Conservation (phyloP, 2,888 invertebrate genomes). For the Panopea generosa region DNA sequence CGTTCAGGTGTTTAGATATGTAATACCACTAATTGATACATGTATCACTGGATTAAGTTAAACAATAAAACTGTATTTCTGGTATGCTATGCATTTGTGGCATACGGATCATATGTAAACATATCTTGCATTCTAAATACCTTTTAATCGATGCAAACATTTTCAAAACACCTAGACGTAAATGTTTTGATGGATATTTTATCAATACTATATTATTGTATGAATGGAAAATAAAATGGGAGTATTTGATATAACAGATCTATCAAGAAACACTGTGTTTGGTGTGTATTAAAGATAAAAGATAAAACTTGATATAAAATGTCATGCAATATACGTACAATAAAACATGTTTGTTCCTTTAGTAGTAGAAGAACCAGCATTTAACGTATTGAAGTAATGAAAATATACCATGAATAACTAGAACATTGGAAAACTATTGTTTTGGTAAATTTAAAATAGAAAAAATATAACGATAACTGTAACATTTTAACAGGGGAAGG, state of each 20-base stretch:
- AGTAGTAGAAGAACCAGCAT: constrained; percentile 1
- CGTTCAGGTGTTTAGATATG: constrained; percentile 1
- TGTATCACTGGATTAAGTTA: constrained; percentile 1
- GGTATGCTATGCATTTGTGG: constrained; percentile 3
- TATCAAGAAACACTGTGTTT: neutral
- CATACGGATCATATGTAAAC: constrained; percentile 1
- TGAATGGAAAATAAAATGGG: constrained; percentile 3
- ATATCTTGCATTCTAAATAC: constrained; percentile 3
- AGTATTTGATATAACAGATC: constrained; percentile 3
- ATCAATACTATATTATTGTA: constrained; percentile 1
- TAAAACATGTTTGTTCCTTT: constrained; percentile 2
- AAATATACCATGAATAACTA: constrained; percentile 2
- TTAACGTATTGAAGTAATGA: constrained; percentile 3
- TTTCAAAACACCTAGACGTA: constrained; percentile 1
- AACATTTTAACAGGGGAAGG: neutral
- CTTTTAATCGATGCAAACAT: constrained; percentile 2
- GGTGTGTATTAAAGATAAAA: constrained; percentile 2
- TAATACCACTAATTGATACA: neutral
- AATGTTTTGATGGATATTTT: constrained; percentile 3
- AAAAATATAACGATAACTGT: constrained; percentile 2
- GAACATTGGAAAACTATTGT: neutral
- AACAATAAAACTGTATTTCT: constrained; percentile 3
- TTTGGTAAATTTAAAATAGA: constrained; percentile 2
- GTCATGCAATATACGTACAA: constrained; percentile 3
- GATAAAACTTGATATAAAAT: constrained; percentile 1